Base-by-base conservation (phyloP, 2,113 vertebrate species). In the Lepisosteus oculatus region DNA sequence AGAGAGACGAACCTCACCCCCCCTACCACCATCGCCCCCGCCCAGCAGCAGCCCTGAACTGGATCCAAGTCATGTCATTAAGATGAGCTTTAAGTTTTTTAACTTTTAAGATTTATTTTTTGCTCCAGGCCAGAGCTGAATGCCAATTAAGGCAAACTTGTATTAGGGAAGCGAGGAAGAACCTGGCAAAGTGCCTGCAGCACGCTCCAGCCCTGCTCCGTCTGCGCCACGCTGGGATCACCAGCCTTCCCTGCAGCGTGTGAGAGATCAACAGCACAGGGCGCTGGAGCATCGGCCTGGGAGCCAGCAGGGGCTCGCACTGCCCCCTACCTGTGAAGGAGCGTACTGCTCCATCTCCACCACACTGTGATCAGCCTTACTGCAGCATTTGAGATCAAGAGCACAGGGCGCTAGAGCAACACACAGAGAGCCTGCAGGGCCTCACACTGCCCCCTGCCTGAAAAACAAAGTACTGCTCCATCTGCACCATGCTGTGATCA, bases 101-200 rank as follows among this genome's bases (percentile, higher is more conserved):
- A 29, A 29, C 29, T 29, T 29, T 29, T 29, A 29, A 29, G 29
- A 29, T 51, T 51, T 51, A 9, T 51, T 51, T 51, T 9, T 9
- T 9, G 41, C 45, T 17, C 54, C 15, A 44, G 45, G 54, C 12
- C 5, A 9, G 17, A 43, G 61, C 43, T 67, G 59, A 69, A 69
- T 17, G 55, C 72, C 69, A 70, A 70, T 76, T 80, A 68, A 72
- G 67, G 67, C 59, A 64, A 70, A 57, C 44, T 71, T 76, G 17
- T 64, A 43, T 72, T 61, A 8, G 54, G 71, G 63, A 59, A 8
- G 8, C 9, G 4, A 12, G n/a, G n/a, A 12, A 59, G n/a, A 59
- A 4, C 63, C 43, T 75, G 69, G 69, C 71, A 68, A 9, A 8
- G 13, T 15, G 63, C 70, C 68, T 45, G 42, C 8, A 42, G 71